Base-by-base conservation (phyloP, 2,797 vertebrate species). In the Sphaeramia orbicularis region DNA sequence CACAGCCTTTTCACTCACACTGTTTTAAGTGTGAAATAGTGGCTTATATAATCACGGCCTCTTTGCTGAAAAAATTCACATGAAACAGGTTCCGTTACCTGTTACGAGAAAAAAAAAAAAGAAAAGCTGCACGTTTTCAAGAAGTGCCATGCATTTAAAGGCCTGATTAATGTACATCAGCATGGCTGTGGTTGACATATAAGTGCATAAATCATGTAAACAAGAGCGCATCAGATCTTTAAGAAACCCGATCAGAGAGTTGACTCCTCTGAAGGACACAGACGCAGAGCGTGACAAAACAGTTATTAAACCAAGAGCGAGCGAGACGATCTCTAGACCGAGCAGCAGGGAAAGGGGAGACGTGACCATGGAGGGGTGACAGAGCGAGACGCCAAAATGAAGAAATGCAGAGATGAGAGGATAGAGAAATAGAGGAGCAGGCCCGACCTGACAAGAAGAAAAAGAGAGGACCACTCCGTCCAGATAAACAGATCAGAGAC, bases 261-360 rank as follows among this genome's bases (percentile, higher is more conserved):
- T n/a, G 61, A 80, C 69, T 82, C 71, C 70, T 86, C 79, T 91
- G 87, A 92, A 92, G 90, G 91, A 88, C 90, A 86, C 76, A 57
- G 86, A 89, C 78, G 54, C 64, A 15, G 76, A 86, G 86, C 75
- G 71, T 87, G 87, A 90, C 86, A 84, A 90, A 89, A 86, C 53
- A 64, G 65, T 72, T 84, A 88, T 88, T 86, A 92, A 86, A 85
- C 60, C 74, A 37, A 71, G 76, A 81, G 80, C 69, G 68, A 73
- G 86, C 78, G 74, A 81, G 80, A 81, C 72, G 45, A 81, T 89
- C 87, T 89, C 72, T 41, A 73, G 83, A 81, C 73, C 45, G 64
- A 80, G 77, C 71, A 59, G 90, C 65, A 52, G 70, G 76, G 84
- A 74, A 62, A 80, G 75, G 56, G 36, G 69, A 76, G 87, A 84